Evolutionary conservation across 2,797 vertebrate genomes (phyloP), one percentile per base, ranked within the genome.

Genomic region (Cyprinodon diabolis): DNA sequence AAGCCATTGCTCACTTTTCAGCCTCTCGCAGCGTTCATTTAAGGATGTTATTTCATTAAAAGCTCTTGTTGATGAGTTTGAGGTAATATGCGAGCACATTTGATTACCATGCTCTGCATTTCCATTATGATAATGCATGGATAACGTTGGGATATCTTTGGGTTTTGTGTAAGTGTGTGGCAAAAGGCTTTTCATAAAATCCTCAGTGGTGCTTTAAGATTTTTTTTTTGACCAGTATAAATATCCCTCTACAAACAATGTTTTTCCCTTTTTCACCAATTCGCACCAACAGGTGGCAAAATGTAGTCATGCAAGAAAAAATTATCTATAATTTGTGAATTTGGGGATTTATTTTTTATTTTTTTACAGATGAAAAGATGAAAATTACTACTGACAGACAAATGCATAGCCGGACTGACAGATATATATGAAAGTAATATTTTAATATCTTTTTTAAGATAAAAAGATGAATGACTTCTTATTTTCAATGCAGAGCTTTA

Each of bases 41-140:
- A 92, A 92, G 90, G 93, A 92, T 95, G 94, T 94, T 95, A 95
- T 95, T 94, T 95, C 93, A 95, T 95, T 95, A 95, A 95, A 95
- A 93, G 84, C 87, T 90, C 92, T 93, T 92, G 93, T 94, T 95
- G 93, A 95, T 95, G 93, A 93, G 91, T 93, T 94, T 91, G 89
- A 88, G 90, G 90, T 92, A 90, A 93, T 94, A 94, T 93, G 86
- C 78, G 69, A 90, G 88, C 89, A 89, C 90, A 93, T 94, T 95
- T 92, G 93, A 94, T 95, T 94, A 94, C 84, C 89, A 86, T 84
- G 83, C 86, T 89, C 79, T 82, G 81, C 83, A 87, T 87, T 79
- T 65, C 78, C 69, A 81, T 87, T 72, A 87, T 70, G 78, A 72
- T 76, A 72, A 84, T 87, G 63, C 70, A 71, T 30, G 19, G 73